Percentiles rank a stretch among this genome's conserved stretches.
Conservation (phyloP, 2,797 vertebrate species). For the Eulemur coronatus region DNA sequence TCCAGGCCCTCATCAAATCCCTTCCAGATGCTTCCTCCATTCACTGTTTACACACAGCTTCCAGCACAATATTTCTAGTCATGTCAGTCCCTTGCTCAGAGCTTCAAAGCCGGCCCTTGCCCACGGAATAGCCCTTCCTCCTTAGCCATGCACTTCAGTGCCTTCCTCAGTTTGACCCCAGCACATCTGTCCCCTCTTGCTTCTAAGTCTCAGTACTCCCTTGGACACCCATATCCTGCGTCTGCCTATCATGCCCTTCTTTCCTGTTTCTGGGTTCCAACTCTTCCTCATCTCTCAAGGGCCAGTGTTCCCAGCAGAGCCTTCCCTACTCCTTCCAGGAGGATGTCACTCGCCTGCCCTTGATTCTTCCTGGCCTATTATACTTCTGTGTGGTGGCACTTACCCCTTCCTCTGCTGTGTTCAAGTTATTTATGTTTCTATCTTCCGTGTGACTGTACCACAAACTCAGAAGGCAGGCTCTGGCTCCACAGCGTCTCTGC, state of each 20-base stretch:
- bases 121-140: not conserved
- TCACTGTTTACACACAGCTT: not conserved
- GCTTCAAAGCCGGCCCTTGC: not conserved
- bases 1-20: not conserved
- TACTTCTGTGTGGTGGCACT: not conserved
- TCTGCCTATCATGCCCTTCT: not conserved
- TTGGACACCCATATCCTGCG: too few species aligned
- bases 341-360: not conserved
- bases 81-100: not conserved
- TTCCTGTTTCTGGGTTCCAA: not conserved
- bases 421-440: not conserved
- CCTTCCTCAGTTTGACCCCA: not conserved
- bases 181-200: not conserved
- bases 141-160: not conserved
- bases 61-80: not conserved
- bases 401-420: not conserved
- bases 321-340: not conserved
- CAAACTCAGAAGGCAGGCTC: not conserved
- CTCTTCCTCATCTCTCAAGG: not conserved
- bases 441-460: not conserved
- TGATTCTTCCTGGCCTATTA: not conserved
- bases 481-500: not conserved
- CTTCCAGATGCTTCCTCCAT: not conserved
- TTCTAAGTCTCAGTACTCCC: not conserved
- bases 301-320: not conserved